Evolutionary conservation across 2,888 invertebrate genomes (phyloP), one percentile per base, ranked within the genome.

Genomic region (Epistrophe grossulariae): DNA sequence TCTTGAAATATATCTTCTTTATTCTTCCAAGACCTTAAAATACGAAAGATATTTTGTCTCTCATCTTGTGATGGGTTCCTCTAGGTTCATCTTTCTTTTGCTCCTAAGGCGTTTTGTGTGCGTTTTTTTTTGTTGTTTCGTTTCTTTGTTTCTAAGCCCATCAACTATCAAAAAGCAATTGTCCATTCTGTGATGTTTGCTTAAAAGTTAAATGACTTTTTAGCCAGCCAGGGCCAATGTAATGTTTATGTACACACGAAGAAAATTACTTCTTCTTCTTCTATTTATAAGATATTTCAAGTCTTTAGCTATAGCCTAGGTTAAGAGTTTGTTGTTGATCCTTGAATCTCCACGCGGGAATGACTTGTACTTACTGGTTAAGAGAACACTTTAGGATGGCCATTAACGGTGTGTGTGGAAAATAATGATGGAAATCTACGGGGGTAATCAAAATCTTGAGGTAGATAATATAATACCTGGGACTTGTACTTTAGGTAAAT

Each of bases 151-250:
- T n/a, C 28, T 52, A 11, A 17, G 8, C 24, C 17, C 17, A 24
- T 35, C 38, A 40, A 72, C 60, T 77, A 80, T 84, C 76, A 84
- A 84, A 80, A 77, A 60, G 60, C 48, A 52, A 83, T 83, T 70
- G 68, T 62, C 17, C 52, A 31, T 68, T 40, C 45, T 76, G 62
- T 77, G 45, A 24, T 24, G 24, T 81, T 76, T 80, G 45, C 80
- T 62, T 50, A 62, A 48, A 70, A 24, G 28, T 57, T 50, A 57
- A 81, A 81, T 76, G 70, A 62, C 80, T 73, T 72, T 24, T 55
- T n/a, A 50, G 52, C 28, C 13, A 68, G 1, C 24, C 24, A 19
- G 35, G 11, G 10, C 48, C 50, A 68, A 68, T 68, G 68, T 68
- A 68, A 68, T 68, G 50, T 35, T 71, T 64, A 62, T 64, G 70